Percentiles rank a stretch among this genome's conserved stretches.
Evolutionary conservation across 2,888 invertebrate species (phyloP).

Genomic region (Netelia fuscicornis): DNA sequence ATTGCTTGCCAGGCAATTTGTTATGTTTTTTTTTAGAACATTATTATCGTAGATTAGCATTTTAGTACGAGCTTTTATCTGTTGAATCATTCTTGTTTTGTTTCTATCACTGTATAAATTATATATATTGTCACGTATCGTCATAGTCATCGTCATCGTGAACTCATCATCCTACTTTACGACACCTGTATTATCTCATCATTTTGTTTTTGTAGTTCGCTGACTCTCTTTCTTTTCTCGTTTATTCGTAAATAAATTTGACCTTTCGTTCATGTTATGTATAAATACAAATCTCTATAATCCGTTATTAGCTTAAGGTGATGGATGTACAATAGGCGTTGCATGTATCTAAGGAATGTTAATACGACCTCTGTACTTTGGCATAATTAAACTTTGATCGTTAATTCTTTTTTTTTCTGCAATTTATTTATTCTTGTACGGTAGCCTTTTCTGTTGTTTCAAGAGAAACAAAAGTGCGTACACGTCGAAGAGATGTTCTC

Average conservation of each 20-base stretch:
- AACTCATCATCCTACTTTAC: constrained; percentile 62
- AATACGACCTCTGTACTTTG: constrained; percentile 80
- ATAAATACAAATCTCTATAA: constrained; percentile 45
- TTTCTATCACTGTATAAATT: constrained; percentile 8
- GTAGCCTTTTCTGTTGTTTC: constrained; percentile 20
- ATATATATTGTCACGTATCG: constrained; percentile 30
- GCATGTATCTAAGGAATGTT: constrained; percentile 83
- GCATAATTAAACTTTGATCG: constrained; percentile 77
- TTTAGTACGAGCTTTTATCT: constrained; percentile 6
- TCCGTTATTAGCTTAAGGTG: constrained; percentile 77
- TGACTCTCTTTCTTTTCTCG: constrained; percentile 45
- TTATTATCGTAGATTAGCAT: not conserved
- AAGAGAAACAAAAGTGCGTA: constrained; percentile 22
- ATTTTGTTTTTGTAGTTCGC: constrained; percentile 59
- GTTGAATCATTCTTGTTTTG: not conserved
- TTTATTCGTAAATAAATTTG: constrained; percentile 59
- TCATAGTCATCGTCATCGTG: constrained; percentile 48
- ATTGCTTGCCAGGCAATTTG: not conserved
- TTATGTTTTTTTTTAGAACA: not conserved
- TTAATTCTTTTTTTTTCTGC: constrained; percentile 43
- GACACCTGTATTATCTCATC: constrained; percentile 69
- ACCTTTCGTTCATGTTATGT: constrained; percentile 56
- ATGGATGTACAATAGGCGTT: constrained; percentile 80
- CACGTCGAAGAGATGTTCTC: constrained; percentile 13
- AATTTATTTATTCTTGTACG: constrained; percentile 54